A percentile compares a stretch with the other conserved stretches of the same genome.
Conservation (phyloP, 2,797 vertebrate genomes). For the Chaenodraco wilsoni region DNA sequence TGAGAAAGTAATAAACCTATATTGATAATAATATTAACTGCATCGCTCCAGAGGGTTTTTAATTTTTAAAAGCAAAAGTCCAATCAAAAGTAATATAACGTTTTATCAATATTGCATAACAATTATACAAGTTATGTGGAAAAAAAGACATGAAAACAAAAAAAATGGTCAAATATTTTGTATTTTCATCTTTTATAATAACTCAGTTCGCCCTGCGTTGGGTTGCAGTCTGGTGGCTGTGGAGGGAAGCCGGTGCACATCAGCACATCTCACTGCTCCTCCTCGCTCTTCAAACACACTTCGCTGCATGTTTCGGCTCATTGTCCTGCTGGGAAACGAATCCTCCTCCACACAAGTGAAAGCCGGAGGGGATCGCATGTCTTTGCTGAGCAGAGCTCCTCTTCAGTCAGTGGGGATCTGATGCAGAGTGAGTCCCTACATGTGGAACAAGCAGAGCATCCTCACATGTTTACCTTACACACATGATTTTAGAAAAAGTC, state of each 20-base stretch:
- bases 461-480: slow-evolving; percentile 3
- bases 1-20: slow-evolving; percentile 19
- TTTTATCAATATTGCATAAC: background rate
- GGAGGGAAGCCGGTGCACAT: slow-evolving; percentile 19
- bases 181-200: slow-evolving; percentile 3
- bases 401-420: slow-evolving; percentile 16
- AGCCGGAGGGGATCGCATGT: slow-evolving; percentile 45
- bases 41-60: background rate
- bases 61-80: background rate
- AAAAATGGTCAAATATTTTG: background rate
- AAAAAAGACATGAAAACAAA: background rate
- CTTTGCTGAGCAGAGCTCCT: slow-evolving; percentile 27
- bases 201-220: background rate
- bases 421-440: slow-evolving; percentile 24
- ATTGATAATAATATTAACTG: background rate
- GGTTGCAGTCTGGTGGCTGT: slow-evolving; percentile 5
- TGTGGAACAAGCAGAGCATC: slow-evolving; percentile 5
- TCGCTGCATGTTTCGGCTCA: slow-evolving; percentile 47
- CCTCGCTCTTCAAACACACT: slow-evolving; percentile 52
- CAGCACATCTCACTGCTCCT: slow-evolving; percentile 26
- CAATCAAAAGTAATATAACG: fast-evolving
- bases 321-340: slow-evolving; percentile 65
- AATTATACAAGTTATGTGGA: background rate
- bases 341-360: slow-evolving; percentile 50
- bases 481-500: background rate